Base-by-base conservation (phyloP, 2,888 invertebrate species). In the Pherbina coryleti region DNA sequence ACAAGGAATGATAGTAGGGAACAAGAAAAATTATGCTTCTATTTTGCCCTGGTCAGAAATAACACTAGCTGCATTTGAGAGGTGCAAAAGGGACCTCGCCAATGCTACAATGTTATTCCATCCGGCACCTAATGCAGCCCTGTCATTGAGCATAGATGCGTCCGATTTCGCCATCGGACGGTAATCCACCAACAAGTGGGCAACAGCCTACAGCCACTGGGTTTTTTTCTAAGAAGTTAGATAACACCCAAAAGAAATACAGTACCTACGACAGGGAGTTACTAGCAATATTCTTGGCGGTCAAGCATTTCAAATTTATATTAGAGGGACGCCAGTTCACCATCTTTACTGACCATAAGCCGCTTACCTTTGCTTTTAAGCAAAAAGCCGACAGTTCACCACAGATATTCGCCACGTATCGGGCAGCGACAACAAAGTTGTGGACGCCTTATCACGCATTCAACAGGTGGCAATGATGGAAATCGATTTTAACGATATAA, bases 221-320 rank as follows among this genome's bases (percentile, higher is more conserved):
- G 85, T 1, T 89, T 88, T 89, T 86, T 75, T 88, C 87, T 1
- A 81, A 80, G 71, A 86, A 86, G 34, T 77, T 89, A 1, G 82
- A 78, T 28, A 76, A 83, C 0, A 77, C 86, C 0, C 84, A 90
- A 78, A 70, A 44, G 14, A 87, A 86, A 5, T 89, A 89, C 64
- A 84, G 86, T n/a, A 85, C 84, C 31, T 89, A 88, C 78, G 88
- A 90, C 76, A 49, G 88, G 7, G 88, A 89, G 80, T 82, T 90
- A 79, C 4, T 88, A 5, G 88, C 87, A 0, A 86, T 88, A 0
- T 89, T 88, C 72, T 79, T 82, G 37, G 84, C 86, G 0, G 81
- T 89, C 0, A 83, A 84, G 67, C 80, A 88, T 76, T 90, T 89
- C 78, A 80, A 85, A 17, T 22, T 25, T n/a, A 60, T 73, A 28